phyloP scores from a whole-genome alignment of 1,140 invertebrate species.

The Arctopsyche grandis region DNA sequence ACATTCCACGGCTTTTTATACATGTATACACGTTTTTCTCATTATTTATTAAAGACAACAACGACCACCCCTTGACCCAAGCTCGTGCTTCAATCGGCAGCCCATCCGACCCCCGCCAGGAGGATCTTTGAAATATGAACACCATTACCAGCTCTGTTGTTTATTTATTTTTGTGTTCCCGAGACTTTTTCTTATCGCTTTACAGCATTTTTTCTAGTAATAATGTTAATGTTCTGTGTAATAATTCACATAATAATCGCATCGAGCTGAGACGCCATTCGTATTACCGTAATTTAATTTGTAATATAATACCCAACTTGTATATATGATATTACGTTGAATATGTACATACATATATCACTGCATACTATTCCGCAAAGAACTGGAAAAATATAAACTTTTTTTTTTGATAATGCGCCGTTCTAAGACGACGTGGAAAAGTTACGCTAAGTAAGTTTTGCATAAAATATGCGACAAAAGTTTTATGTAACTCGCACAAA shows the following conservation, averaged over 20 bases:
- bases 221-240: no score
- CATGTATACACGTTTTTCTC: no score
- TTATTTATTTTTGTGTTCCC: slow-evolving; percentile 22
- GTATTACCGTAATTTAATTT: no score
- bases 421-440: neutral
- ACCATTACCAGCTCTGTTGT: slow-evolving; percentile 34
- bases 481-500: neutral
- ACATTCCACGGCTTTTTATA: no score
- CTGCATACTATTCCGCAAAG: neutral
- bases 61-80: neutral
- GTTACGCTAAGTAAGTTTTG: slow-evolving; percentile 1
- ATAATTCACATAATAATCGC: no score
- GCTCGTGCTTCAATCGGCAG: neutral
- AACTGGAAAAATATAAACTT: no score
- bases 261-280: no score
- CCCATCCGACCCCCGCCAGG: neutral
- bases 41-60: slow-evolving; percentile 25
- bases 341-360: neutral
- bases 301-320: no score
- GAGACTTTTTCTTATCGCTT: neutral
- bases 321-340: no score
- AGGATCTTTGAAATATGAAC: slow-evolving; percentile 42
- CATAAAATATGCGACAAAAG: slow-evolving; percentile 9
- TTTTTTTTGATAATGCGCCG: no score
- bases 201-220: no score